Conservation (phyloP, 2,113 vertebrate genomes). For the Gallinago paraguaiae region DNA sequence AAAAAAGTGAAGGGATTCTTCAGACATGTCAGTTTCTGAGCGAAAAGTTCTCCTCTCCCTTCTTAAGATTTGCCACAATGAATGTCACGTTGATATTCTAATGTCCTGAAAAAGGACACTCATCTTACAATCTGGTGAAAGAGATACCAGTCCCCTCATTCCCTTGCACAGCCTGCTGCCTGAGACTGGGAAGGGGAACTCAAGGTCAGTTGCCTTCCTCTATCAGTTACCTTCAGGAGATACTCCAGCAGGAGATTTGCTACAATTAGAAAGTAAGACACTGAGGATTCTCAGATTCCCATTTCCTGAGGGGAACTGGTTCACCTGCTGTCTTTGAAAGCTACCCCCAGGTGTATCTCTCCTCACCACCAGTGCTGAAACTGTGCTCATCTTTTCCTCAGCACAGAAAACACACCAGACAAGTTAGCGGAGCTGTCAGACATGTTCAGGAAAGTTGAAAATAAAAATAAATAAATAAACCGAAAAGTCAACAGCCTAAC, state of each 20-base stretch:
- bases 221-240: background rate
- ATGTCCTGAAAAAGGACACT: background rate
- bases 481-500: background rate
- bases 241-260: background rate
- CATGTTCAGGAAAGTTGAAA: background rate
- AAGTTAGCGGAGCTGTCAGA: background rate
- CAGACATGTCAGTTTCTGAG: background rate
- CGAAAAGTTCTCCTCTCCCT: background rate
- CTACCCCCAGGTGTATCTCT: background rate
- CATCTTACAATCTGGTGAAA: background rate
- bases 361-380: background rate
- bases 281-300: background rate
- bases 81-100: background rate
- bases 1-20: background rate
- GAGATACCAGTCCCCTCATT: rapidly evolving
- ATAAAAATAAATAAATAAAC: background rate
- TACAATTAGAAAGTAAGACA: background rate
- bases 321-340: background rate
- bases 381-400: background rate
- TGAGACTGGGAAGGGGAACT: background rate
- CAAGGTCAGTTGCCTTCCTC: background rate
- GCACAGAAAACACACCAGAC: background rate
- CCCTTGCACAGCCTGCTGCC: background rate
- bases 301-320: background rate
- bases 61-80: background rate